These are phyloP conservation scores for Alentia gelatinosa DNA, from an alignment of 2,888 invertebrate genomes.

Conservation along the genomic window DNA sequence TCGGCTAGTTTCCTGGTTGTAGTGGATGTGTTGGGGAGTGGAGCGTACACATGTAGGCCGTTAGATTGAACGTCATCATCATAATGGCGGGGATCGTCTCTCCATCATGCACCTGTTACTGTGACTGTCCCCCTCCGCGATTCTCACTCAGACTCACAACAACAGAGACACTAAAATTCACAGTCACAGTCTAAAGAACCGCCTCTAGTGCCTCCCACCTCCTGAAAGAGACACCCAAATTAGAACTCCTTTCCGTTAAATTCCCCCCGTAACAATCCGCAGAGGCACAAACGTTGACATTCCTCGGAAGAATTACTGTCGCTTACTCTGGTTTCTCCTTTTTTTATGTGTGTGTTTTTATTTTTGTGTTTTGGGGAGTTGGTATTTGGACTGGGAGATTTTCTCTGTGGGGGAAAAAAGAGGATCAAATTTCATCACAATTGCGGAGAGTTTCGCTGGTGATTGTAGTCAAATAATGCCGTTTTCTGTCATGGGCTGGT, in stretches of 20 bases:
- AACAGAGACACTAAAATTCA: neutral
- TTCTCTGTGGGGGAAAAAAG: neutral
- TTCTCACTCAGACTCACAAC: neutral
- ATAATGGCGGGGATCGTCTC: neutral
- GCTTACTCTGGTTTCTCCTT: neutral
- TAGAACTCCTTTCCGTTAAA: neutral
- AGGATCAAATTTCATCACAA: conserved; percentile 9
- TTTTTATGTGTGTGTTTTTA: neutral
- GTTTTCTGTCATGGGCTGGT: neutral
- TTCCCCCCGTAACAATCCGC: neutral
- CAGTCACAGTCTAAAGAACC: neutral
- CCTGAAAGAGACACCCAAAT: neutral
- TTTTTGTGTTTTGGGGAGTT: too few relatives aligned
- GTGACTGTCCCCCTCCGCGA: neutral
- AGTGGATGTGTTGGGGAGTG: too few relatives aligned
- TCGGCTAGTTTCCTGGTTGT: too few relatives aligned
- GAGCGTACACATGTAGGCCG: neutral
- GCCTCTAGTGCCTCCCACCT: neutral
- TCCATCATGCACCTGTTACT: neutral
- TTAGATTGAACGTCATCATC: neutral
- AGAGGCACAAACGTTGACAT: too few relatives aligned
- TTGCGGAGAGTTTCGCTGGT: neutral
- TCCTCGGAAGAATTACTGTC: too few relatives aligned
- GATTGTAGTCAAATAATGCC: conserved; percentile 15
- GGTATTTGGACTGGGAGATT: neutral